Evolutionary conservation across 64 coral and sea anemone genomes (phyloP).

Genomic region (Astreopora myriophthalma): DNA sequence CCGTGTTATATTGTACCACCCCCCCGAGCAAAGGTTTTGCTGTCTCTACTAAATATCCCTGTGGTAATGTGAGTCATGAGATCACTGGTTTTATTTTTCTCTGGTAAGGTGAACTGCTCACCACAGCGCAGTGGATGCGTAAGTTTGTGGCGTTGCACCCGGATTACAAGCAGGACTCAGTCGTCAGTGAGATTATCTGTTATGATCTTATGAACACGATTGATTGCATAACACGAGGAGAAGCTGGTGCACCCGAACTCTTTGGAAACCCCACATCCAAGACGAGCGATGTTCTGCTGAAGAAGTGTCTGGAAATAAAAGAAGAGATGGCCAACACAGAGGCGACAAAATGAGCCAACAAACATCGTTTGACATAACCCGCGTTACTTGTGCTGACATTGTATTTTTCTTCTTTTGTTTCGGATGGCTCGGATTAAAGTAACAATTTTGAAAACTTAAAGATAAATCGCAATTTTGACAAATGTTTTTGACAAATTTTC

Average conservation of each 20-base stretch:
- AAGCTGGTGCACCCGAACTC: slow-evolving; percentile 78
- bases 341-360: background rate
- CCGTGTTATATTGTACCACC: too few species aligned
- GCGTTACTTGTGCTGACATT: background rate
- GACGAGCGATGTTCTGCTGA: slow-evolving; percentile 68
- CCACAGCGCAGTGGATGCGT: slow-evolving; percentile 94
- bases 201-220: slow-evolving; percentile 92
- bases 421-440: too few species aligned
- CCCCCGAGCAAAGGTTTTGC: background rate
- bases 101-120: slow-evolving; percentile 86
- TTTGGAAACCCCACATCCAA: slow-evolving; percentile 79
- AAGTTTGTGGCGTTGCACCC: slow-evolving; percentile 82
- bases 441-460: too few species aligned
- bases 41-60: background rate
- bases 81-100: background rate
- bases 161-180: slow-evolving; percentile 89
- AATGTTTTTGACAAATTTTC: too few species aligned
- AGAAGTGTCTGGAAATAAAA: slow-evolving; percentile 86
- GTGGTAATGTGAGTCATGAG: background rate
- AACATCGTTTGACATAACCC: background rate
- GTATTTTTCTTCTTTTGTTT: background rate
- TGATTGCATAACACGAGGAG: slow-evolving; percentile 69
- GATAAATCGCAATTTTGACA: too few species aligned
- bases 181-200: slow-evolving; percentile 86
- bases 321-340: slow-evolving; percentile 75